Percentiles rank a stretch among this genome's conserved stretches.
phyloP scores from a whole-genome alignment of 2,888 invertebrate species.

The Protonemura montana region DNA sequence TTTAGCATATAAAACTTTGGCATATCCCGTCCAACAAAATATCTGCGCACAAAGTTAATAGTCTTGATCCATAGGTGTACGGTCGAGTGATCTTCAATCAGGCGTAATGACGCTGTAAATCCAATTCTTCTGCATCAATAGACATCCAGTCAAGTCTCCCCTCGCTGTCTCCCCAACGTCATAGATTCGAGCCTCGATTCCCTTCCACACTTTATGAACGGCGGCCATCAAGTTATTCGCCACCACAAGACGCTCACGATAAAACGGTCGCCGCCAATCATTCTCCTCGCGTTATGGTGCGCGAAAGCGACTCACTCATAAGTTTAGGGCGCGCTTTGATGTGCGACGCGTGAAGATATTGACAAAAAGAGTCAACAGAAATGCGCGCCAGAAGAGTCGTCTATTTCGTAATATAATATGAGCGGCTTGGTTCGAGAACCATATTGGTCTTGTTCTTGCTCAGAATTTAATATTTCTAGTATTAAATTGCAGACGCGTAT shows the following conservation, averaged over 20 bases:
- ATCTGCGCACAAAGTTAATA: conserved; percentile 27
- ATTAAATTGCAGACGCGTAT: neutral
- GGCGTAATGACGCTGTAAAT: conserved; percentile 47
- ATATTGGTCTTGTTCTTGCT: neutral
- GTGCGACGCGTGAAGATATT: neutral
- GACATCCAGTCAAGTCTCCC: conserved; percentile 29
- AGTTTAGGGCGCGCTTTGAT: neutral
- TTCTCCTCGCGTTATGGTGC: neutral
- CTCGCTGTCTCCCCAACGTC: neutral
- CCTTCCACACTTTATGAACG: neutral
- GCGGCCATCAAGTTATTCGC: neutral
- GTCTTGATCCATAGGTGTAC: conserved; percentile 30
- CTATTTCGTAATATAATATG: neutral
- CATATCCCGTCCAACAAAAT: neutral
- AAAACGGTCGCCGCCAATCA: conserved; percentile 16
- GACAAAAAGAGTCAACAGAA: conserved; percentile 2
- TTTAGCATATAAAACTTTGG: conserved; percentile 21
- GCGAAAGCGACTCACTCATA: neutral
- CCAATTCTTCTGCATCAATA: conserved; percentile 47
- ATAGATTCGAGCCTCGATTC: neutral
- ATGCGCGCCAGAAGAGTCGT: neutral
- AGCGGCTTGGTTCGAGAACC: neutral
- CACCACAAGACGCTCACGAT: neutral
- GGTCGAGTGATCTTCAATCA: conserved; percentile 47
- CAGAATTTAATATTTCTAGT: neutral